Conservation (phyloP, 2,113 vertebrate species). For the Apus apus region DNA sequence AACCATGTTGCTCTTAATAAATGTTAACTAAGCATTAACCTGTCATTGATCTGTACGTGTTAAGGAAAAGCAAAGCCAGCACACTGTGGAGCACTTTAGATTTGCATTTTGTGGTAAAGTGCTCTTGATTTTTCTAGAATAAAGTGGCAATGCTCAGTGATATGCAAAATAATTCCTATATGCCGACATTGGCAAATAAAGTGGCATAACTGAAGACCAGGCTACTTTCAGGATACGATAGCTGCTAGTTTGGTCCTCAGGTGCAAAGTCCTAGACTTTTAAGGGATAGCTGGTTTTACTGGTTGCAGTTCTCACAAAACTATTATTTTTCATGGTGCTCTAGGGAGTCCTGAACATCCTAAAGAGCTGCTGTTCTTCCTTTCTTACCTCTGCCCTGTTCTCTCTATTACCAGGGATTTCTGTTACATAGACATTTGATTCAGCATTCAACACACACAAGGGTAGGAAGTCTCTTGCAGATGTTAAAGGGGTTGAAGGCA, state of each 20-base stretch:
- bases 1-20: conserved; percentile 63
- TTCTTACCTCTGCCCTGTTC: neutral
- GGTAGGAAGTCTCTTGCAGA: neutral
- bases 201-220: neutral
- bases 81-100: neutral
- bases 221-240: neutral
- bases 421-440: neutral
- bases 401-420: neutral
- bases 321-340: neutral
- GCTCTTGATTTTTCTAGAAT: conserved; percentile 18
- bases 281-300: neutral
- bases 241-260: neutral
- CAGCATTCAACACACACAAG: neutral
- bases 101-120: neutral
- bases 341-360: neutral
- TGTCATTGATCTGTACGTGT: conserved; percentile 46
- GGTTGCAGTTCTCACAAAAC: neutral
- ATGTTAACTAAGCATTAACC: conserved; percentile 66
- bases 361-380: neutral
- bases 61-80: conserved; percentile 36
- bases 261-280: neutral
- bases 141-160: neutral
- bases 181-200: neutral
- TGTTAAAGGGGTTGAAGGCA: neutral
- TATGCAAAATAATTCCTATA: neutral